Conservation (phyloP, 2,888 invertebrate genomes). For the Eilema griseolum region DNA sequence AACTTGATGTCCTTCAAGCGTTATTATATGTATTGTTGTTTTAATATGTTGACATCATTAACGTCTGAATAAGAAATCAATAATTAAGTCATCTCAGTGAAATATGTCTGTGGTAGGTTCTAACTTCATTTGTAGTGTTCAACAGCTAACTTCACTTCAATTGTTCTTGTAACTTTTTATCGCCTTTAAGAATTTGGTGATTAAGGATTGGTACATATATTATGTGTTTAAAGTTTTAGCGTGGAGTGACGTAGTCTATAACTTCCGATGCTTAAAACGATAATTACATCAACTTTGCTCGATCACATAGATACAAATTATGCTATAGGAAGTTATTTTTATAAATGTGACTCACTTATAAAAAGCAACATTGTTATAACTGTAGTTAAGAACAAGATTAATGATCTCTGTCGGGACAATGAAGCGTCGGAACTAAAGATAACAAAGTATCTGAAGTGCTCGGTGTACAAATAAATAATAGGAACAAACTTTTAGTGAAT, state of each 20-base stretch:
- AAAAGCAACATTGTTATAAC: conserved; percentile 36
- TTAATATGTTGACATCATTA: not conserved
- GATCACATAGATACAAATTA: not conserved
- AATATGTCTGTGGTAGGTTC: too few relatives aligned
- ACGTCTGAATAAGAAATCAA: not conserved
- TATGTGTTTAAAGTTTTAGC: not conserved
- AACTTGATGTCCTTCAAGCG: not conserved
- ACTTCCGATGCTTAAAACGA: conserved; percentile 1
- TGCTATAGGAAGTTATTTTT: conserved; percentile 16
- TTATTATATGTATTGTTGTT: not conserved
- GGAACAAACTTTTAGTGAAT: conserved; percentile 53
- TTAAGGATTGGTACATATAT: not conserved
- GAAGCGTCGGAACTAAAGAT: conserved; percentile 59
- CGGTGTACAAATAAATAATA: conserved; percentile 53
- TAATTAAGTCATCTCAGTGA: too few relatives aligned
- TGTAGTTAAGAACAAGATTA: conserved; percentile 54
- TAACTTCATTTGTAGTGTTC: too few relatives aligned
- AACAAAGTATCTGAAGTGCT: conserved; percentile 61
- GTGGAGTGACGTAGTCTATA: not conserved
- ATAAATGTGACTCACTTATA: conserved; percentile 35
- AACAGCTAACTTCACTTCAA: too few relatives aligned
- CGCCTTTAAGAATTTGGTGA: not conserved
- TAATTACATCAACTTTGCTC: conserved; percentile 4
- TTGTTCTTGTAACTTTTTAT: not conserved
- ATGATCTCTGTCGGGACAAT: conserved; percentile 56